phyloP scores from a whole-genome alignment of 1,140 invertebrate genomes.

The Mercenaria mercenaria region DNA sequence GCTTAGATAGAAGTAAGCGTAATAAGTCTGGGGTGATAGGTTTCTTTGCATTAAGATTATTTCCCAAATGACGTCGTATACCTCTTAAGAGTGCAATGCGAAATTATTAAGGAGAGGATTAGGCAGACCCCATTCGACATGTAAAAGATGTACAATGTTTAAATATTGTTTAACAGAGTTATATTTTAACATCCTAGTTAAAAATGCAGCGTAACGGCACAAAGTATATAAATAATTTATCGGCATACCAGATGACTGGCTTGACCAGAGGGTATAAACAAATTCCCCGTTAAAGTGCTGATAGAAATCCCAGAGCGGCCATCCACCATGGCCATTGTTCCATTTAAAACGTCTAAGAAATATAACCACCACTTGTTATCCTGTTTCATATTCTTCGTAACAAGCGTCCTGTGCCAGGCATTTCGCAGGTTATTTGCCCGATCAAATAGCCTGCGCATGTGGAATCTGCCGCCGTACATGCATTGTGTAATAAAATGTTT shows the following conservation, averaged over 20 bases:
- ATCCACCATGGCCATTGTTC: conserved; percentile 1
- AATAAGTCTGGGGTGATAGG: conserved; percentile 3
- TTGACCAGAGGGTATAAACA: neutral
- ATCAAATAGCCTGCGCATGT: neutral
- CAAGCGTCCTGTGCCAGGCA: neutral
- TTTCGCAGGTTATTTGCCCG: neutral
- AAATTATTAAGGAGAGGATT: conserved; percentile 10
- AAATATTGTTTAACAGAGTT: conserved; percentile 50
- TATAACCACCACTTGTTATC: conserved; percentile 20
- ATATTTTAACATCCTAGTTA: conserved; percentile 30
- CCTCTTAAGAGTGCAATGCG: conserved; percentile 19
- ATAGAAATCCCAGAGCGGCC: neutral
- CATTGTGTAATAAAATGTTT: conserved; percentile 16
- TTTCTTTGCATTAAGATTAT: conserved; percentile 3
- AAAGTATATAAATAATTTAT: conserved; percentile 46
- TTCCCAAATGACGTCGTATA: neutral
- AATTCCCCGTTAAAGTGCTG: conserved; percentile 26
- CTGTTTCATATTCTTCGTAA: conserved; percentile 1
- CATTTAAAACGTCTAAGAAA: conserved; percentile 7
- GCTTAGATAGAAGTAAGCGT: neutral
- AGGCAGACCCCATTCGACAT: conserved; percentile 20
- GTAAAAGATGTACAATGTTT: conserved; percentile 41
- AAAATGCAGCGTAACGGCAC: conserved; percentile 34
- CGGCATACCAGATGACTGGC: neutral
- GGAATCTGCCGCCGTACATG: conserved; percentile 3